These are phyloP conservation scores for Yponomeuta sedellus DNA, from an alignment of 2,888 invertebrate genomes.

Conservation along the genomic window DNA sequence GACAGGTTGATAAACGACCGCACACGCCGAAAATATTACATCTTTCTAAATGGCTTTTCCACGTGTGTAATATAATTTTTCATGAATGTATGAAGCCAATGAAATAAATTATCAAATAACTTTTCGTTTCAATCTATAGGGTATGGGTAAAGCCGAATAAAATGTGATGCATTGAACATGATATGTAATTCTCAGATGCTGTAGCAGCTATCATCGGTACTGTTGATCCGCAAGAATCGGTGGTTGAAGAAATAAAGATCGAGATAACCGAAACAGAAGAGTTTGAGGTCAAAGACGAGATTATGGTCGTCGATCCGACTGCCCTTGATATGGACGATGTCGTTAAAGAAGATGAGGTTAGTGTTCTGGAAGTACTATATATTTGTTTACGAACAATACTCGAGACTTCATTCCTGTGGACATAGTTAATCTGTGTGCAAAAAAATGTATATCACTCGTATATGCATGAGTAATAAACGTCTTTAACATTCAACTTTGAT, in stretches of 20 bases:
- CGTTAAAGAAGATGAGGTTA: neutral
- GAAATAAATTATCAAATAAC: too few species aligned
- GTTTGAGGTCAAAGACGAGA: slow-evolving; percentile 16
- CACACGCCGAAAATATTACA: too few species aligned
- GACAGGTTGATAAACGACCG: too few species aligned
- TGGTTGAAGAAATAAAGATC: slow-evolving; percentile 1
- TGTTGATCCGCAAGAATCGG: slow-evolving; percentile 24
- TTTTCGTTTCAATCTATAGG: too few species aligned
- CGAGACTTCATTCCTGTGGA: neutral
- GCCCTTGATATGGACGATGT: slow-evolving; percentile 1
- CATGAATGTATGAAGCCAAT: too few species aligned
- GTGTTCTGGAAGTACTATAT: neutral
- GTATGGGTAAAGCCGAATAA: too few species aligned
- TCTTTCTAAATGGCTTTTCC: too few species aligned
- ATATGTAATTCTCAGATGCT: slow-evolving; percentile 39
- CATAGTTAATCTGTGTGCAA: neutral
- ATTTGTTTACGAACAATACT: neutral
- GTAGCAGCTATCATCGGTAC: slow-evolving; percentile 64
- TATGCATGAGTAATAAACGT: too few species aligned
- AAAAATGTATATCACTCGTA: too few species aligned
- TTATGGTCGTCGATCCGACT: slow-evolving; percentile 20
- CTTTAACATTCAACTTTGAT: too few species aligned
- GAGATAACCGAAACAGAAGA: slow-evolving; percentile 21
- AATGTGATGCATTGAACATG: neutral
- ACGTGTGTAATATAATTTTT: too few species aligned